A percentile compares a stretch with the other conserved stretches of the same genome.
phyloP scores from a whole-genome alignment of 2,888 invertebrate species.

The Sylvicola cinctus region DNA sequence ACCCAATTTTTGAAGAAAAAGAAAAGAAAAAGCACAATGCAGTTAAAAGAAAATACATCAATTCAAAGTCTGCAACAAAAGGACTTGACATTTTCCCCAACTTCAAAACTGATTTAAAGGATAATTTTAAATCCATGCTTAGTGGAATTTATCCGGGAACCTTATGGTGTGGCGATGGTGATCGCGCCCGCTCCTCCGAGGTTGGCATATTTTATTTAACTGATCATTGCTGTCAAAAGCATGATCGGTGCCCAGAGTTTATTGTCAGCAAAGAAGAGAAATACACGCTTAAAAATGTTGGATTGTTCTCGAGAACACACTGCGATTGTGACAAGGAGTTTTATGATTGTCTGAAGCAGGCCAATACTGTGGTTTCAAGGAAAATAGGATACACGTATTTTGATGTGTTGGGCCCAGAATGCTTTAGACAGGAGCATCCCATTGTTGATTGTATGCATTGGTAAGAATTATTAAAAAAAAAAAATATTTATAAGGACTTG shows the following conservation, averaged over 20 bases:
- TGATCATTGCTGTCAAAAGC: conserved; percentile 47
- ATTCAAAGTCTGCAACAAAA: neutral
- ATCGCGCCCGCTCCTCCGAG: conserved; percentile 34
- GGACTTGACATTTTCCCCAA: no score
- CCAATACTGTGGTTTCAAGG: conserved; percentile 29
- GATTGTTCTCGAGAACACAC: conserved; percentile 39
- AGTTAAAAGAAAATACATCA: neutral
- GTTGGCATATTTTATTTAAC: conserved; percentile 41
- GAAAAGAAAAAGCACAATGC: neutral
- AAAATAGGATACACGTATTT: conserved; percentile 51
- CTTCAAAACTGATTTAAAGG: no score
- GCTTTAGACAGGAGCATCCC: conserved; percentile 38
- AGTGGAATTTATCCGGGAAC: conserved; percentile 33
- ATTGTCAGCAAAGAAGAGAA: conserved; percentile 33
- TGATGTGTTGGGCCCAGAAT: conserved; percentile 47
- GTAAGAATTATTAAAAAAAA: conserved; percentile 7
- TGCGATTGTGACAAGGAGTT: conserved; percentile 50
- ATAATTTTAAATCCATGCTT: no score
- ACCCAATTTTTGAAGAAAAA: neutral
- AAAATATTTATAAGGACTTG: neutral
- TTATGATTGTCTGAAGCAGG: conserved; percentile 39
- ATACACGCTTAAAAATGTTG: conserved; percentile 40
- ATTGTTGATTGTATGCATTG: conserved; percentile 15
- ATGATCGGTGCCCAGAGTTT: conserved; percentile 43
- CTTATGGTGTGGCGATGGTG: conserved; percentile 54